phyloP scores from a whole-genome alignment of 2,888 invertebrate species.

The Sipha maydis region DNA sequence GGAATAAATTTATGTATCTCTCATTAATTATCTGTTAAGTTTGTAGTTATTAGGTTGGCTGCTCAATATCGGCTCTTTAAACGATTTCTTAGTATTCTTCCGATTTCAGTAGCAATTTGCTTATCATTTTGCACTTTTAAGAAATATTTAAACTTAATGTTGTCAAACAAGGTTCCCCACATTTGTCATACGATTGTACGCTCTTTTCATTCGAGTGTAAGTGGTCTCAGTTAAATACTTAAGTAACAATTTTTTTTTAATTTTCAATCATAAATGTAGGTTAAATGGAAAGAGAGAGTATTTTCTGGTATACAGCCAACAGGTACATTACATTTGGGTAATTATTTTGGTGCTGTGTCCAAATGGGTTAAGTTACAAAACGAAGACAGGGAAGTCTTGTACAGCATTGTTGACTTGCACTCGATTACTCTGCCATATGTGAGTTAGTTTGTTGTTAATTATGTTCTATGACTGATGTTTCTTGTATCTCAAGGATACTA shows the following conservation, averaged over 20 bases:
- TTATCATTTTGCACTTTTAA: too few species aligned
- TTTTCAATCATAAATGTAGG: neutral
- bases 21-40: too few species aligned
- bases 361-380: conserved; percentile 88
- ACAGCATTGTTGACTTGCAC: conserved; percentile 92
- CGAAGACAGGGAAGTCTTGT: conserved; percentile 75
- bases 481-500: conserved; percentile 71
- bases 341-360: conserved; percentile 93
- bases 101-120: too few species aligned
- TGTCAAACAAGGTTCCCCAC: conserved; percentile 19
- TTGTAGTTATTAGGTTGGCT: too few species aligned
- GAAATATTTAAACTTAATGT: conserved; percentile 24
- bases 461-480: neutral
- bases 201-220: conserved; percentile 50
- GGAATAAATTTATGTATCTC: too few species aligned
- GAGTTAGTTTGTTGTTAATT: conserved; percentile 63
- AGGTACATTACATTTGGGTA: conserved; percentile 92
- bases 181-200: neutral
- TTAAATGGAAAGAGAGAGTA: conserved; percentile 68
- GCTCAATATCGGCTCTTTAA: too few species aligned
- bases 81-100: too few species aligned
- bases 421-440: conserved; percentile 88
- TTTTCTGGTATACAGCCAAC: conserved; percentile 98
- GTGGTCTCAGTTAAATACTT: neutral
- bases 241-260: too few species aligned